These are phyloP conservation scores for Chiloscyllium plagiosum DNA, from an alignment of 2,113 vertebrate species.

Conservation along the genomic window DNA sequence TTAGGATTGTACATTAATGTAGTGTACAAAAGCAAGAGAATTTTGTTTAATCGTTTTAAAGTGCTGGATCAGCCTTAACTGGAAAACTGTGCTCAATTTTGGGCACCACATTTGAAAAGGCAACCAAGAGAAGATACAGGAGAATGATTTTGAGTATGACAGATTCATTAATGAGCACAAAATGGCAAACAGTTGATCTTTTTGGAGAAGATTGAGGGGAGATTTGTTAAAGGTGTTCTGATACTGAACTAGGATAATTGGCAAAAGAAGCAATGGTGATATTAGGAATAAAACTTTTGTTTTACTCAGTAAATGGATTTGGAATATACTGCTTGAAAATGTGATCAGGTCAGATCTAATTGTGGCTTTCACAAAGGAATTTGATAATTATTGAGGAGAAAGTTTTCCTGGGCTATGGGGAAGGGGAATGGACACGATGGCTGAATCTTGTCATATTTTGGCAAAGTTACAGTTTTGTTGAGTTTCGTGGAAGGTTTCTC, in stretches of 20 bases:
- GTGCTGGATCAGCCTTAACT: neutral
- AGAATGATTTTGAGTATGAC: neutral
- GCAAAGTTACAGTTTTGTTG: too few species aligned
- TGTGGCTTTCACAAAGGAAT: neutral
- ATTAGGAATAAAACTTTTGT: neutral
- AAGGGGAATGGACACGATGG: neutral
- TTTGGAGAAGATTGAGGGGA: neutral
- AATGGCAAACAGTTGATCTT: neutral
- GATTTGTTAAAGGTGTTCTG: neutral
- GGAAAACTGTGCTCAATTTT: neutral
- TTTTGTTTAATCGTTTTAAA: neutral
- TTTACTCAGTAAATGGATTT: neutral
- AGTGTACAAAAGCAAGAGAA: neutral
- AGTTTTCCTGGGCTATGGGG: neutral
- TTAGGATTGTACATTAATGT: neutral
- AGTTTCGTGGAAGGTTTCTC: too few species aligned
- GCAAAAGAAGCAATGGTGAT: neutral
- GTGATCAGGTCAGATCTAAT: neutral
- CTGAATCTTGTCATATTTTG: too few species aligned
- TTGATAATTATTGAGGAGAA: neutral
- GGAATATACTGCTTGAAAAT: neutral
- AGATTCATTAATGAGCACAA: neutral
- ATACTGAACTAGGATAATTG: neutral
- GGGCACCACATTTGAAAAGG: neutral
- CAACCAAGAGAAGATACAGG: neutral